Evolutionary conservation across 2,888 invertebrate species (phyloP), one percentile per base, ranked within the genome.

Genomic region (Anorthoa munda): DNA sequence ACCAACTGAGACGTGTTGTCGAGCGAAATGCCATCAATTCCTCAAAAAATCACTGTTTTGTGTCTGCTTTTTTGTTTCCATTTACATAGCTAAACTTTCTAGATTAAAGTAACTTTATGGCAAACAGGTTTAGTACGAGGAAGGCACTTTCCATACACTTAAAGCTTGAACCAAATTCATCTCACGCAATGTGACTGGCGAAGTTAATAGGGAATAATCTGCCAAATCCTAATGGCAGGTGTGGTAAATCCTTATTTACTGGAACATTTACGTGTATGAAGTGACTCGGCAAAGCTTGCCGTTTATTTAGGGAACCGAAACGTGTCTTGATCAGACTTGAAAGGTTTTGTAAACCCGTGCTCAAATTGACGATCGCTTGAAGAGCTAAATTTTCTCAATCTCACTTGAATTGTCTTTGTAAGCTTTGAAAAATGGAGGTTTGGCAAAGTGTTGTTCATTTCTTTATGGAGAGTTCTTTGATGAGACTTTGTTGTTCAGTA

Each of bases 181-280:
- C n/a, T n/a, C 23, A 55, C 23, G 11, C 13, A 11, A 46, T 75
- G 56, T 23, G 17, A 17, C 13, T 45, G 26, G 53, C 15, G 23
- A 39, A 48, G 39, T 18, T 58, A 65, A 39, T 11, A 26, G 46
- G 68, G 60, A 72, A 66, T 75, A 68, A 75, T 59, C 66, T 61
- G n/a, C 55, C 9, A 74, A 74, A 74, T 70, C 79, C 65, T 63
- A 76, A 70, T 69, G 63, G 60, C 7, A 79, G 71, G 66, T 66
- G 64, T 48, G 51, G 31, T 26, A 71, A 72, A 75, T 48, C 82
- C 68, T 58, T 65, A 58, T 63, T 65, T 75, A 60, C 64, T 75
- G 58, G 48, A 39, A 60, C 50, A 77, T 65, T 55, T 55, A 61
- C 51, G 51, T 58, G 64, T 72, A 48, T 31, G 58, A 78, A 75